Evolutionary conservation across 1,140 invertebrate species (phyloP), one percentile per base, ranked within the genome.

Genomic region (Drosophila truncata): DNA sequence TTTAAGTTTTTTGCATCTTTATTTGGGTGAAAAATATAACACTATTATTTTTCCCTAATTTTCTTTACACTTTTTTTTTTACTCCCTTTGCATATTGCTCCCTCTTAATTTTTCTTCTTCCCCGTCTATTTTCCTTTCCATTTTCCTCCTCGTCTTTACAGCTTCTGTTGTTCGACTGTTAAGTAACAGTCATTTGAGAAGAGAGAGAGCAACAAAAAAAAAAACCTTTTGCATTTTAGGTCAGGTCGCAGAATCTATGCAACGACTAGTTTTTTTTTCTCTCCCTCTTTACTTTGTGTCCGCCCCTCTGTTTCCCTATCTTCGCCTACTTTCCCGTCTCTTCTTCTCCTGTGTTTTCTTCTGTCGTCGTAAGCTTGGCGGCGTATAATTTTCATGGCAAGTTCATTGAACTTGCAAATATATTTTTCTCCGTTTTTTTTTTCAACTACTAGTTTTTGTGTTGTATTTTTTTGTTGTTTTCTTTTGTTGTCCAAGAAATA

Each of bases 211-310:
- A 64, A 67, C n/a, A 33, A 50, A 70, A 18, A 42, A 69, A 67
- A 37, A 50, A 72, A 18, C 66, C 80, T 85, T 90, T 88, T 87
- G 83, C 86, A 92, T 92, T 92, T 91, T 91, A 91, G 90, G 91
- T 91, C 90, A 92, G 91, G 86, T 91, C 86, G 83, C 83, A 88
- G 91, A 72, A 88, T 91, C 79, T 82, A 90, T 91, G 82, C 79
- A 80, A 71, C 77, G 78, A 88, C 85, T 87, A 82, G 79, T 87
- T 87, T 85, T 60, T 41, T 50, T 58, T 62, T 41, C 23, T 55
- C 18, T 31, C 44, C 49, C 60, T 82, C 20, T 60, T 50, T 57
- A 33, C 33, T 58, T 46, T 8, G 18, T 29, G 18, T 49, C 27
- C 23, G 33, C 41, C n/a, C 27, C 49, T 27, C 4, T 44, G 49